Evolutionary conservation across 2,113 vertebrate species (phyloP).

Genomic region (Pitta sordida): DNA sequence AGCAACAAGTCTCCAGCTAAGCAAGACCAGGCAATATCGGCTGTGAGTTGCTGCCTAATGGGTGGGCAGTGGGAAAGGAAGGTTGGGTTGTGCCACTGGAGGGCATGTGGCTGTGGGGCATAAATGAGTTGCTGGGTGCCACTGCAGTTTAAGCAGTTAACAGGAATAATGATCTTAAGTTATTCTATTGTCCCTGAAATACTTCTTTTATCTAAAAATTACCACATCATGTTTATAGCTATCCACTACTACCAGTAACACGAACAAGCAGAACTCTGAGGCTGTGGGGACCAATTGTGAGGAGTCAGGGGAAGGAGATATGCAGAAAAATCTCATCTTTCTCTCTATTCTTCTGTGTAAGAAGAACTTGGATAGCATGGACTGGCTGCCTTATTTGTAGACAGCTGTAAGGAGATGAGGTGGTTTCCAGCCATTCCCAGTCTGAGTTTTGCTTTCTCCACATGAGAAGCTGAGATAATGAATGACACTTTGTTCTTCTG

Average conservation of each 20-base stretch:
- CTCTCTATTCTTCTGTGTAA: not conserved
- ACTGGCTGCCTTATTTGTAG: not conserved
- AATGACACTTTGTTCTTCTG: not conserved
- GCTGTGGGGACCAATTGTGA: fast-evolving
- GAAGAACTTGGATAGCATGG: not conserved
- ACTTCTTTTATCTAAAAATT: not conserved
- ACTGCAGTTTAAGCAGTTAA: not conserved
- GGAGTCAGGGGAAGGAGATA: not conserved
- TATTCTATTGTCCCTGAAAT: not conserved
- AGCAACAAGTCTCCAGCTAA: not conserved
- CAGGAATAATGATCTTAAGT: not conserved
- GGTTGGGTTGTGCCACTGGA: not conserved
- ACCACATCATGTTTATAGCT: fast-evolving
- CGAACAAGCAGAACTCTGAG: not conserved
- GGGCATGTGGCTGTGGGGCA: not conserved
- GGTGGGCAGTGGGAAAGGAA: not conserved
- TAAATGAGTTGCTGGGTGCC: not conserved
- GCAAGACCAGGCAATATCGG: not conserved
- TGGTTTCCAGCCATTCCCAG: not conserved
- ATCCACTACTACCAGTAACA: fast-evolving
- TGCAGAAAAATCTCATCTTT: not conserved
- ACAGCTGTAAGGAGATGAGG: not conserved
- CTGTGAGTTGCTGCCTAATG: not conserved
- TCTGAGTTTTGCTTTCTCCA: not conserved
- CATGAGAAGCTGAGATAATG: not conserved